These are phyloP conservation scores for Rhea pennata DNA, from an alignment of 2,113 vertebrate genomes.

Conservation along the genomic window DNA sequence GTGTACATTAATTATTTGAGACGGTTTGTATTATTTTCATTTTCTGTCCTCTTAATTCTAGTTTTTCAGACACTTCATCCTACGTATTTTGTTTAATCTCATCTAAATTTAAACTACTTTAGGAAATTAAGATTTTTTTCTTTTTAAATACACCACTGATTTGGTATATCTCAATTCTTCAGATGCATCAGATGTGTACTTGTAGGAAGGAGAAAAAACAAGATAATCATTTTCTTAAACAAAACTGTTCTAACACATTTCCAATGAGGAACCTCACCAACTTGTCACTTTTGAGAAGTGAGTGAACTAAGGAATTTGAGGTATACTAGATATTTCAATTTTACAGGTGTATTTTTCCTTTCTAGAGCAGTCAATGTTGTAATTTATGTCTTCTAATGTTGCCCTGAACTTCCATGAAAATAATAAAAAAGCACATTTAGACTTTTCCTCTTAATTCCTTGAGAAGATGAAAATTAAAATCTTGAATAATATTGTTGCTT, in stretches of 20 bases:
- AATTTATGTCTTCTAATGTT: neutral
- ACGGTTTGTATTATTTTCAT: neutral
- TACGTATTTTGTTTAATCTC: neutral
- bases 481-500: neutral
- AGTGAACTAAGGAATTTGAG: neutral
- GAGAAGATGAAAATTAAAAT: neutral
- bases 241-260: fast-evolving
- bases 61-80: neutral
- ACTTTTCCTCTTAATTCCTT: neutral
- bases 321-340: neutral
- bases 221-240: fast-evolving
- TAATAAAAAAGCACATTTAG: neutral
- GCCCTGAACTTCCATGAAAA: neutral
- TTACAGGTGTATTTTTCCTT: neutral
- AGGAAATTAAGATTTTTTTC: neutral
- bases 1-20: neutral
- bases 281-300: neutral
- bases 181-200: neutral
- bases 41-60: neutral
- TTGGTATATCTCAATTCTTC: neutral
- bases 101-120: neutral
- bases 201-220: neutral
- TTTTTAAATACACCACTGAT: neutral
- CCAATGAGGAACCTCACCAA: neutral
- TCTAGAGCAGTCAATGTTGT: neutral